Percentiles rank a stretch among this genome's conserved stretches.
Evolutionary conservation across 2,797 vertebrate genomes (phyloP).

Genomic region (Hylomyscus alleni): DNA sequence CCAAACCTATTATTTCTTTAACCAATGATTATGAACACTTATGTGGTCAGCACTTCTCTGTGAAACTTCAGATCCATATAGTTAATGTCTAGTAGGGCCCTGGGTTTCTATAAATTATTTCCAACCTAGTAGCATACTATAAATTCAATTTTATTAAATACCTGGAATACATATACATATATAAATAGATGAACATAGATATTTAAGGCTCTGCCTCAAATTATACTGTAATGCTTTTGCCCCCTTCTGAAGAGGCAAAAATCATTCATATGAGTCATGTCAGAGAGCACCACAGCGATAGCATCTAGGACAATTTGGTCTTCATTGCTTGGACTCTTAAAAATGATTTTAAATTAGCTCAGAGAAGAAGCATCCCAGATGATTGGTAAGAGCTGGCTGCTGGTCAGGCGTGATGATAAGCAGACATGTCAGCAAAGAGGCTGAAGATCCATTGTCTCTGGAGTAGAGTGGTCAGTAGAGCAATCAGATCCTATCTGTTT

Average conservation of each 20-base stretch:
- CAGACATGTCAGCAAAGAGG: slow-evolving; percentile 51
- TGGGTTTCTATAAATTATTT: not conserved
- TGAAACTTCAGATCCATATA: not conserved
- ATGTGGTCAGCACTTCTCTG: not conserved
- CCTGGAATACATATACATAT: not conserved
- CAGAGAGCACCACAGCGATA: not conserved
- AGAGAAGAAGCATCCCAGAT: slow-evolving; percentile 59
- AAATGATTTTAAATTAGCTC: slow-evolving; percentile 67
- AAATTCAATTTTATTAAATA: slow-evolving; percentile 29
- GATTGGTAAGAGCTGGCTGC: slow-evolving; percentile 23
- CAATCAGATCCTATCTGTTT: not conserved
- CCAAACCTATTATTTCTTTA: slow-evolving; percentile 32
- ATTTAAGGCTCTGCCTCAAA: not conserved
- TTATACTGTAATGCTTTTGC: not conserved
- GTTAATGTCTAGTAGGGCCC: not conserved
- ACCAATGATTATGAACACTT: not conserved
- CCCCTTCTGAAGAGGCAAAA: slow-evolving; percentile 22
- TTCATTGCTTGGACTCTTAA: slow-evolving; percentile 51
- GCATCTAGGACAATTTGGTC: slow-evolving; percentile 20
- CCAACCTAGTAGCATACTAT: not conserved
- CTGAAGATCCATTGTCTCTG: not conserved
- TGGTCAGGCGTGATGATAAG: not conserved
- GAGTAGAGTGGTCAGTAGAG: not conserved
- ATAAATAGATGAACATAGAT: not conserved
- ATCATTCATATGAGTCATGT: slow-evolving; percentile 55